Conservation (phyloP, 2,888 invertebrate genomes). For the Ferdinandea cuprea region DNA sequence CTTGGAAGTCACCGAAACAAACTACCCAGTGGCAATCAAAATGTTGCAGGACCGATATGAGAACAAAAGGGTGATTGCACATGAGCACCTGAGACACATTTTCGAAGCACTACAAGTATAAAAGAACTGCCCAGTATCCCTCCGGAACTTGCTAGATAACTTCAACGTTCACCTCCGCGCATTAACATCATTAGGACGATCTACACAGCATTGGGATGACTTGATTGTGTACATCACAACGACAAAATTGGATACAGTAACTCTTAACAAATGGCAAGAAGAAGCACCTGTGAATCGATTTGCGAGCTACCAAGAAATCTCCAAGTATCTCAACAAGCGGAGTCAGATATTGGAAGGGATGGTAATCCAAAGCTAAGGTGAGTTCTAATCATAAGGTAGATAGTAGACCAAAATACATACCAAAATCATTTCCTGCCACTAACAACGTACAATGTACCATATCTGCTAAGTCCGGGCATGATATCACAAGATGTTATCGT, state of each 20-base stretch:
- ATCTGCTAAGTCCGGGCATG: neutral
- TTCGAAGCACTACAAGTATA: conserved; percentile 4
- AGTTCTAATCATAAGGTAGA: neutral
- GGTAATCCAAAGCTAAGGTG: neutral
- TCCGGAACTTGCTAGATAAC: neutral
- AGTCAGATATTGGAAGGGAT: neutral
- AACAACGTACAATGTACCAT: neutral
- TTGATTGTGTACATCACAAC: neutral
- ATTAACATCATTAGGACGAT: neutral
- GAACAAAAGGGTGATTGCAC: conserved; percentile 4
- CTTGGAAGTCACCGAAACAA: conserved; percentile 22
- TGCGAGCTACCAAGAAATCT: neutral
- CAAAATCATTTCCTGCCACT: neutral
- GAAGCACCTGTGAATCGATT: neutral
- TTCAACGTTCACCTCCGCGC: conserved; percentile 4
- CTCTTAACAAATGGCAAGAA: conserved; percentile 1
- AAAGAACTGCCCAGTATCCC: conserved; percentile 5
- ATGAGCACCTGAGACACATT: conserved; percentile 7
- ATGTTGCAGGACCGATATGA: neutral
- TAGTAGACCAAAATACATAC: neutral
- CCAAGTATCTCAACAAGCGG: neutral
- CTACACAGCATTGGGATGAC: neutral
- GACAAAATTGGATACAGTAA: neutral
- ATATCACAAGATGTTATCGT: neutral
- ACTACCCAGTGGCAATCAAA: conserved; percentile 7